phyloP scores from a whole-genome alignment of 2,113 vertebrate genomes.

The Notechis scutatus region DNA sequence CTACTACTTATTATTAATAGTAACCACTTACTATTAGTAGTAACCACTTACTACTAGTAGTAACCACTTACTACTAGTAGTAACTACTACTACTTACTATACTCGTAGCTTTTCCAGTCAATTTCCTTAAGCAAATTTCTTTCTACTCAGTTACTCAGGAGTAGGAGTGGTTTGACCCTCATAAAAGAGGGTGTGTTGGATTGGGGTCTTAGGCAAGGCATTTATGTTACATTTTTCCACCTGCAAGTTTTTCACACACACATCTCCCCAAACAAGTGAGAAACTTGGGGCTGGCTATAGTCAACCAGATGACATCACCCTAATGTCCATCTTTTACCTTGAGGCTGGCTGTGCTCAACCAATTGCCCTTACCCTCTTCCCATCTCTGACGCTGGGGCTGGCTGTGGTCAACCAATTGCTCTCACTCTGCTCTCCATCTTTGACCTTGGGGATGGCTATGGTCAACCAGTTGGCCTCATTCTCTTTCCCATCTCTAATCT shows the following conservation, averaged over 20 bases:
- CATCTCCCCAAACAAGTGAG: background rate
- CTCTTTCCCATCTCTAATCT: no score
- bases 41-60: no score
- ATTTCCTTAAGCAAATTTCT: background rate
- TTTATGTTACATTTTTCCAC: background rate
- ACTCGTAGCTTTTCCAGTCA: background rate
- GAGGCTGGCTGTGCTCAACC: no score
- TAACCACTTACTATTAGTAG: no score
- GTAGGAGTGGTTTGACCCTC: background rate
- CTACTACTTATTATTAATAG: background rate
- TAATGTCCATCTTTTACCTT: no score
- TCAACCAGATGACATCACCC: background rate
- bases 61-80: no score
- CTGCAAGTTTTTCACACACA: background rate
- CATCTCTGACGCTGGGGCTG: background rate
- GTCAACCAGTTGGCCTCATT: no score
- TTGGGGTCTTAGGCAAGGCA: background rate
- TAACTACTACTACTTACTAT: background rate
- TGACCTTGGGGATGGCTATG: no score
- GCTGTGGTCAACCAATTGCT: no score
- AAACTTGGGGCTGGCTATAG: background rate
- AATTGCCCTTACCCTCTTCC: no score
- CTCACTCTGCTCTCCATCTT: no score
- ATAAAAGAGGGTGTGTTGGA: background rate
- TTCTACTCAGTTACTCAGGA: background rate